These are phyloP conservation scores for Proctacanthus coquilletti DNA, from an alignment of 1,140 invertebrate species.

Conservation along the genomic window DNA sequence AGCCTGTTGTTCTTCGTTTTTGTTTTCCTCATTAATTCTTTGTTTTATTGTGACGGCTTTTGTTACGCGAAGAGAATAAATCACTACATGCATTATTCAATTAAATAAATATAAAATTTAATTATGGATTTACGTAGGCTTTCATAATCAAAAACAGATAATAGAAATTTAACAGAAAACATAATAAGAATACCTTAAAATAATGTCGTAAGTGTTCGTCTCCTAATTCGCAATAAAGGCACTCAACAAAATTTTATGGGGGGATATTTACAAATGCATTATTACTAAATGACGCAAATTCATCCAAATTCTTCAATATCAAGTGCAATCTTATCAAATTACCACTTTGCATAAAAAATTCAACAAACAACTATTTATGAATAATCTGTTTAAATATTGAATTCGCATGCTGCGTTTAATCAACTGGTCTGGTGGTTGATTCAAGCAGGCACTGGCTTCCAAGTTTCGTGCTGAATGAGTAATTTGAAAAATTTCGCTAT, in stretches of 20 bases:
- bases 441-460: too few species aligned
- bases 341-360: too few species aligned
- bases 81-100: too few species aligned
- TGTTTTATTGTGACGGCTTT: constrained; percentile 6
- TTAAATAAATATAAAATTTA: constrained; percentile 14
- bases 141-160: constrained; percentile 25
- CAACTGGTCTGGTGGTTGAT: too few species aligned
- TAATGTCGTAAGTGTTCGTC: constrained; percentile 12
- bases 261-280: constrained; percentile 20
- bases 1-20: constrained; percentile 15
- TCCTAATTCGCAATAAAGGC: constrained; percentile 12
- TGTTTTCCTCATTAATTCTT: constrained; percentile 21
- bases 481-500: too few species aligned
- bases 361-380: too few species aligned
- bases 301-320: not conserved
- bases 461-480: too few species aligned
- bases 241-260: constrained; percentile 10
- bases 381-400: too few species aligned
- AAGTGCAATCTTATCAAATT: too few species aligned
- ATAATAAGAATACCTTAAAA: constrained; percentile 18
- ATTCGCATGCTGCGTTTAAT: too few species aligned
- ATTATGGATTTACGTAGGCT: constrained; percentile 9
- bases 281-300: constrained; percentile 10
- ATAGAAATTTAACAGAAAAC: constrained; percentile 23
- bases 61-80: not conserved